A percentile compares a stretch with the other conserved stretches of the same genome.
phyloP scores from a whole-genome alignment of 1,140 invertebrate species.

The Eumaeus atala region DNA sequence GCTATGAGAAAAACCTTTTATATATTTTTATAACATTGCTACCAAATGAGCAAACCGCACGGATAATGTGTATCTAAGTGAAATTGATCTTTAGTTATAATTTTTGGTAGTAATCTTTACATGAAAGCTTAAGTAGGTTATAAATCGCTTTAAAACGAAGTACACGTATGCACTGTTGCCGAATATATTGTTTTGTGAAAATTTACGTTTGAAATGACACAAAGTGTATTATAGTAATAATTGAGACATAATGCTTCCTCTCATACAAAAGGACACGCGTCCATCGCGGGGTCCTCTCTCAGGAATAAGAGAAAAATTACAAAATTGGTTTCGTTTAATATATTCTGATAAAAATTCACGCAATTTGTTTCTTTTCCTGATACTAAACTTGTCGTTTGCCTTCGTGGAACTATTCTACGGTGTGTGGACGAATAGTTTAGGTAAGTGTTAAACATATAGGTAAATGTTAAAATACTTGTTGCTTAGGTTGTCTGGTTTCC shows the following conservation, averaged over 20 bases:
- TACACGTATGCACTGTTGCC: slow-evolving; percentile 66
- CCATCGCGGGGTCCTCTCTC: slow-evolving; percentile 72
- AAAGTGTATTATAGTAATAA: slow-evolving; percentile 31
- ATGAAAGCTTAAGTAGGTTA: slow-evolving; percentile 44
- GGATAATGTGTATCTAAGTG: too few species aligned
- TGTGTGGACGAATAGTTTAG: slow-evolving; percentile 95
- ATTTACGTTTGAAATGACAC: slow-evolving; percentile 54
- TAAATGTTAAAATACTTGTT: slow-evolving; percentile 1
- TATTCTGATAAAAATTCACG: slow-evolving; percentile 94
- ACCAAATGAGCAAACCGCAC: too few species aligned
- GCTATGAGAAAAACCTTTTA: too few species aligned
- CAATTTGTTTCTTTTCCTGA: slow-evolving; percentile 95
- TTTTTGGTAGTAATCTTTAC: slow-evolving; percentile 1
- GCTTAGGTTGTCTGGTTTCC: not conserved
- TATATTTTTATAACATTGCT: too few species aligned
- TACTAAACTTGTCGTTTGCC: slow-evolving; percentile 95
- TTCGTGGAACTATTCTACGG: slow-evolving; percentile 98
- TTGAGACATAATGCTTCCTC: slow-evolving; percentile 79
- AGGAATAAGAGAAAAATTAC: slow-evolving; percentile 81
- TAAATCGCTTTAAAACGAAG: slow-evolving; percentile 43
- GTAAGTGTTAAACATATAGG: slow-evolving; percentile 52
- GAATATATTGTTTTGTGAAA: slow-evolving; percentile 40
- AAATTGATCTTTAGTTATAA: too few species aligned
- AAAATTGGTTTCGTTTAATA: slow-evolving; percentile 88
- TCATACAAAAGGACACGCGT: slow-evolving; percentile 84